phyloP scores from a whole-genome alignment of 2,797 vertebrate genomes.

The Diplodus puntazzo region DNA sequence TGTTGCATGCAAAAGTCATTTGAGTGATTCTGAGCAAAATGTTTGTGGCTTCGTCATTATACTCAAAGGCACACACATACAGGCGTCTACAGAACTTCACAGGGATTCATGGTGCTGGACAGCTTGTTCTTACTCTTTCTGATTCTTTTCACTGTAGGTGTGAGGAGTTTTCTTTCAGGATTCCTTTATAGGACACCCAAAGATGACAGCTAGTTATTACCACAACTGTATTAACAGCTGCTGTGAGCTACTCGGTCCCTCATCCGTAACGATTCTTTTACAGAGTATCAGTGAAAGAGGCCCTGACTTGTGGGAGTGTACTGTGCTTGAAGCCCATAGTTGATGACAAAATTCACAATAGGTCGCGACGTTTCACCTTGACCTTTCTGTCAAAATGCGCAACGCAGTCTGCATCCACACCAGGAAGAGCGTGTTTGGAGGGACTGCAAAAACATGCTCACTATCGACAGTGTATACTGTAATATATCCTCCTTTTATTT shows the following conservation, averaged over 20 bases:
- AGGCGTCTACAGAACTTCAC: background rate
- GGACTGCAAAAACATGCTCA: background rate
- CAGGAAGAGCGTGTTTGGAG: background rate
- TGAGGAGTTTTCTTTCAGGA: slow-evolving; percentile 23
- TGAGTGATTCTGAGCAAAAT: background rate
- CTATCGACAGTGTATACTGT: background rate
- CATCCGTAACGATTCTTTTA: slow-evolving; percentile 31
- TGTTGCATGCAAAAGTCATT: background rate
- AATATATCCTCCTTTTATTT: too few species aligned
- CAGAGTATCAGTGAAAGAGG: slow-evolving; percentile 43
- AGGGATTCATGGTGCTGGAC: background rate
- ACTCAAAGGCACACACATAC: background rate
- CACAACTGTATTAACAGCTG: slow-evolving; percentile 51
- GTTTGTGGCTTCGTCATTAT: background rate
- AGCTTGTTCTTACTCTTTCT: slow-evolving; percentile 7
- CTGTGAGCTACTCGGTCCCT: slow-evolving; percentile 30
- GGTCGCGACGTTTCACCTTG: background rate
- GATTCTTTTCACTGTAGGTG: slow-evolving; percentile 16
- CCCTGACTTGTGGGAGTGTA: slow-evolving; percentile 41
- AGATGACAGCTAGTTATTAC: slow-evolving; percentile 51
- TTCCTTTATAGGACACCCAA: slow-evolving; percentile 23
- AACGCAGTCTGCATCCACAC: slow-evolving; percentile 27
- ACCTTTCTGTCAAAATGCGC: slow-evolving; percentile 19
- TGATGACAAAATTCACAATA: slow-evolving; percentile 37
- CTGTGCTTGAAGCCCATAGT: slow-evolving; percentile 26